Evolutionary conservation across 1,140 invertebrate species (phyloP), one percentile per base, ranked within the genome.

Genomic region (Calliphora vicina): DNA sequence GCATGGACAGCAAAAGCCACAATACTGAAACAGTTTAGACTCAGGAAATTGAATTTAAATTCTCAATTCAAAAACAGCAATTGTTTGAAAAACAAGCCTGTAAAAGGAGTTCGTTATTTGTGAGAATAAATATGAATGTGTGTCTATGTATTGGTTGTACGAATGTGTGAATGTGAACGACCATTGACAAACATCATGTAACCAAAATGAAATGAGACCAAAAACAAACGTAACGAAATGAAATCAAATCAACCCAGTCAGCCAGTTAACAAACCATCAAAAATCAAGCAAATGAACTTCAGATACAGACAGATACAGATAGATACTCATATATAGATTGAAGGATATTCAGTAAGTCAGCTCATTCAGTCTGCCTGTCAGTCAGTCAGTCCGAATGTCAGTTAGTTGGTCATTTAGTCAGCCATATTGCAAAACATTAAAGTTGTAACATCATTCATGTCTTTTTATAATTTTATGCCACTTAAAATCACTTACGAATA

Each of bases 1-100:
- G 45, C 45, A 50, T 1, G 10, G 15, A 2, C 61, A 23, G 10
- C 61, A 12, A 23, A 20, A 67, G 61, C 61, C 61, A 67, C 61
- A 67, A 67, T 2, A 23, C 20, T 67, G 61, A 67, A 67, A 67
- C 61, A 67, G 61, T 67, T 67, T 67, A 67, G 23, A 78, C 29
- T 61, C 81, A 85, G 86, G 86, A 88, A 87, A 88, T 88, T 87
- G 86, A 87, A 87, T 88, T 88, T 85, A 87, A 88, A 88, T 88
- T 83, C 87, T 84, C 81, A 42, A 82, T 71, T 72, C 50, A 81
- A 81, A 67, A 71, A 67, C 29, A 23, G 83, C 85, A 84, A 86
- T 86, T 84, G 84, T 78, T 78, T 84, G 20, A 42, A 82, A 67
- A 67, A 67, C 61, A 23, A 23, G 61, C 61, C 84, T 86, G 84